These are phyloP conservation scores for Phrixothrix hirtus DNA, from an alignment of 2,888 invertebrate genomes.

Conservation along the genomic window DNA sequence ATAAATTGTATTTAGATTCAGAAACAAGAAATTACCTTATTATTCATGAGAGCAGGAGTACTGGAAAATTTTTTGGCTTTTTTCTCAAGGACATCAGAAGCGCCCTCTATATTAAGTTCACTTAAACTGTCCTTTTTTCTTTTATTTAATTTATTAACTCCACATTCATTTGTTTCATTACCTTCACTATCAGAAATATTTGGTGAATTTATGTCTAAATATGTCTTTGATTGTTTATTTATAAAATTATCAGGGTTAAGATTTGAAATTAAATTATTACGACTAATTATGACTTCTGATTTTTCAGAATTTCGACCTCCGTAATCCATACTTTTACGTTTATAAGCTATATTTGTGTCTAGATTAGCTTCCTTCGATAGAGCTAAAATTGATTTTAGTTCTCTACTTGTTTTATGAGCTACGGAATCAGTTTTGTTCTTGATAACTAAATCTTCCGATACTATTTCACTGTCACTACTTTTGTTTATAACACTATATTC, in stretches of 20 bases:
- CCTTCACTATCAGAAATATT: slow-evolving; percentile 40
- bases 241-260: too few species aligned
- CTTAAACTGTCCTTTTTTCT: slow-evolving; percentile 42
- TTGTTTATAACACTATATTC: too few species aligned
- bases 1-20: too few species aligned
- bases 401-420: too few species aligned
- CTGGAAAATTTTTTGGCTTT: slow-evolving; percentile 35
- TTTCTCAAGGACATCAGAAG: slow-evolving; percentile 32
- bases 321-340: slow-evolving; percentile 55
- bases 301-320: not conserved
- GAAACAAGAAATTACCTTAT: too few species aligned
- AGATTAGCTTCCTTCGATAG: slow-evolving; percentile 72
- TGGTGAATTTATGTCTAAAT: not conserved
- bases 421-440: too few species aligned
- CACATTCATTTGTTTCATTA: slow-evolving; percentile 40
- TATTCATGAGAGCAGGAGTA: slow-evolving; percentile 27
- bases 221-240: too few species aligned
- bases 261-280: too few species aligned
- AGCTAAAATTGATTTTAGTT: slow-evolving; percentile 66
- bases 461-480: too few species aligned
- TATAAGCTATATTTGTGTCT: slow-evolving; percentile 57
- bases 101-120: slow-evolving; percentile 35
- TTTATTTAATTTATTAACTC: slow-evolving; percentile 43
- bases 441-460: too few species aligned
- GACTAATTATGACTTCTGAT: not conserved